Evolutionary conservation across 1,140 invertebrate genomes (phyloP).

Genomic region (Aphelenchoides avenae): DNA sequence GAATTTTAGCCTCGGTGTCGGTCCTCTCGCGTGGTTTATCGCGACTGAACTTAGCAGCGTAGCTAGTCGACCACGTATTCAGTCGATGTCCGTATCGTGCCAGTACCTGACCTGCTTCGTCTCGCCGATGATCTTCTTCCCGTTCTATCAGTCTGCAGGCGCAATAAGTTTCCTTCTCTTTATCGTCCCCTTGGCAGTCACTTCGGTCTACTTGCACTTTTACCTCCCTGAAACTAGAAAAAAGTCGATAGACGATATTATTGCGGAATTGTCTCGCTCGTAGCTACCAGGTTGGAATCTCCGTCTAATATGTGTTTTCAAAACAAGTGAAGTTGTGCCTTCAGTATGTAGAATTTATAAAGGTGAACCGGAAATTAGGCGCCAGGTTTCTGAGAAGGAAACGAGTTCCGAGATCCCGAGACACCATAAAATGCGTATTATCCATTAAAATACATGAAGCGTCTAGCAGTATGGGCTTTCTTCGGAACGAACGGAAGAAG

Average conservation of each 20-base stretch:
- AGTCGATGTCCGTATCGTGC: slow-evolving; percentile 32
- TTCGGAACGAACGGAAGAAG: no score
- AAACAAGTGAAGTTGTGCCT: no score
- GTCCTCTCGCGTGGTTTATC: slow-evolving; percentile 32
- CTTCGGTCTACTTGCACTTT: slow-evolving; percentile 26
- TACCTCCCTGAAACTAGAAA: slow-evolving; percentile 30
- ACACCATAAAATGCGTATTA: no score
- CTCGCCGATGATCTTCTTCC: slow-evolving; percentile 34
- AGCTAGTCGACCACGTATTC: slow-evolving; percentile 14
- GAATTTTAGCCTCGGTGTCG: slow-evolving; percentile 28
- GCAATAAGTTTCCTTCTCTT: slow-evolving; percentile 27
- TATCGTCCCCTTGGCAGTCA: slow-evolving; percentile 23
- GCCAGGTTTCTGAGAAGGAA: no score
- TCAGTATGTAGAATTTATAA: no score
- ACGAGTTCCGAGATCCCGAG: no score
- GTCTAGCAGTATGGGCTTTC: no score
- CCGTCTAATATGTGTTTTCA: no score
- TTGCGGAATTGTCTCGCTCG: slow-evolving; percentile 13
- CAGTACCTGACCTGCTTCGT: slow-evolving; percentile 37
- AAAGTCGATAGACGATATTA: slow-evolving; percentile 24
- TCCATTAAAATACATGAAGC: no score
- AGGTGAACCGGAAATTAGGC: no score
- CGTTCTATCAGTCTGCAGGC: slow-evolving; percentile 17
- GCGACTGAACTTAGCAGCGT: slow-evolving; percentile 29
- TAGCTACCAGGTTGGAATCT: no score